Evolutionary conservation across 2,888 invertebrate species (phyloP).

Genomic region (Cantharis rufa): DNA sequence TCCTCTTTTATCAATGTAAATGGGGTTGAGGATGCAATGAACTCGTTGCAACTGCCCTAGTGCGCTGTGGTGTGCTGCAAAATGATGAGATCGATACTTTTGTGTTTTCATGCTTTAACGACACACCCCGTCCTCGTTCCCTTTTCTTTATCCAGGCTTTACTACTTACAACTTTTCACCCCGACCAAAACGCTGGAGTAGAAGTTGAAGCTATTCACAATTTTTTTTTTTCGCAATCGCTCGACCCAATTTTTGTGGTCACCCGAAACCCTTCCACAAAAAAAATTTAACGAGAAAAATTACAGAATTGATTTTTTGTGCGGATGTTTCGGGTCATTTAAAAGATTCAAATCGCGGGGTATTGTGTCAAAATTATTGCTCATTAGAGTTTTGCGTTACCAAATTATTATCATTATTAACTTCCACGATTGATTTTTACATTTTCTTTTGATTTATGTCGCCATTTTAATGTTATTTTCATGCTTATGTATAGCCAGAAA

Average conservation of each 20-base stretch:
- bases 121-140: slow-evolving; percentile 30
- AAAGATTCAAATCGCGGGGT: background rate
- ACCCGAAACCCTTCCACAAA: background rate
- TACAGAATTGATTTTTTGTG: background rate
- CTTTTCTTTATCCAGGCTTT: slow-evolving; percentile 16
- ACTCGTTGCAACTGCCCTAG: slow-evolving; percentile 30
- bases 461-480: background rate
- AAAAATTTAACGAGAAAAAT: background rate
- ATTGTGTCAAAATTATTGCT: background rate
- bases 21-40: slow-evolving; percentile 26
- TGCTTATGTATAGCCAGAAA: background rate
- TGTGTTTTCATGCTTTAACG: slow-evolving; percentile 14
- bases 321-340: background rate
- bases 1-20: slow-evolving; percentile 17
- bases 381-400: background rate
- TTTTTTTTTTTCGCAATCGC: background rate
- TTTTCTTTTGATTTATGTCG: background rate
- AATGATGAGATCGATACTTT: slow-evolving; percentile 25
- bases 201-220: background rate
- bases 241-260: background rate
- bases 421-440: background rate
- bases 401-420: background rate
- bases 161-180: background rate
- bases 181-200: background rate
- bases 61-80: slow-evolving; percentile 30